Evolutionary conservation across 1,140 invertebrate genomes (phyloP).

Genomic region (Pachyrhynchus sulphureomaculatus): DNA sequence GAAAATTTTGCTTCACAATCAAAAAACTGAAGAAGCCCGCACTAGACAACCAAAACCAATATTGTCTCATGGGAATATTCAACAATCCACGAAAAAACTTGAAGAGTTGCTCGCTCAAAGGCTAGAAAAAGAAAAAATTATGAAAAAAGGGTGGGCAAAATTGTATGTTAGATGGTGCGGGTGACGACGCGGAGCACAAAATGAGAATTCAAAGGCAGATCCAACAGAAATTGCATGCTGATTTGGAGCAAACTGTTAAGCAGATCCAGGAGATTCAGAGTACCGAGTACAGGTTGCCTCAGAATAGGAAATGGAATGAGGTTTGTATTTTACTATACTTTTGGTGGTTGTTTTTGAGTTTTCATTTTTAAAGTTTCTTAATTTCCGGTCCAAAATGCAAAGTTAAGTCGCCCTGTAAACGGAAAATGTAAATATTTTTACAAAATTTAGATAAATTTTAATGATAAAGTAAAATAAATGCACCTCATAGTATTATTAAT

Average conservation of each 20-base stretch:
- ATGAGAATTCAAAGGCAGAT: conserved; percentile 50
- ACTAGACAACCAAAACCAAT: conserved; percentile 39
- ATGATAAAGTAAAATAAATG: too few relatives aligned
- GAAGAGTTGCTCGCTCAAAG: conserved; percentile 50
- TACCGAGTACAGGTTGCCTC: conserved; percentile 49
- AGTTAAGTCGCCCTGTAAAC: too few relatives aligned
- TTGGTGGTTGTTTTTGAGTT: too few relatives aligned
- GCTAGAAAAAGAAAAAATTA: conserved; percentile 43
- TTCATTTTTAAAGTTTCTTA: too few relatives aligned
- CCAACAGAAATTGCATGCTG: conserved; percentile 51
- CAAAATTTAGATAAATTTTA: too few relatives aligned
- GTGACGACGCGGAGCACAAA: conserved; percentile 44
- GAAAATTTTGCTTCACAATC: conserved; percentile 37
- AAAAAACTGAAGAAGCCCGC: conserved; percentile 37
- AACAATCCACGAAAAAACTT: conserved; percentile 50
- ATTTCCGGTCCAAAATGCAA: too few relatives aligned
- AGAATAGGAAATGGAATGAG: conserved; percentile 47
- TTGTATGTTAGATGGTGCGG: conserved; percentile 37
- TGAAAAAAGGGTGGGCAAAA: conserved; percentile 32
- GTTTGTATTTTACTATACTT: conserved; percentile 16
- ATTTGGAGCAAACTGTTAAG: conserved; percentile 51
- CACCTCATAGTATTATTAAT: too few relatives aligned
- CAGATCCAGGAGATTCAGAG: conserved; percentile 52
- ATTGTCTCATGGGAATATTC: conserved; percentile 45
- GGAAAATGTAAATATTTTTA: too few relatives aligned